Evolutionary conservation across 2,888 invertebrate species (phyloP), one percentile per base, ranked within the genome.

Genomic region (Scrobipalpa costella): DNA sequence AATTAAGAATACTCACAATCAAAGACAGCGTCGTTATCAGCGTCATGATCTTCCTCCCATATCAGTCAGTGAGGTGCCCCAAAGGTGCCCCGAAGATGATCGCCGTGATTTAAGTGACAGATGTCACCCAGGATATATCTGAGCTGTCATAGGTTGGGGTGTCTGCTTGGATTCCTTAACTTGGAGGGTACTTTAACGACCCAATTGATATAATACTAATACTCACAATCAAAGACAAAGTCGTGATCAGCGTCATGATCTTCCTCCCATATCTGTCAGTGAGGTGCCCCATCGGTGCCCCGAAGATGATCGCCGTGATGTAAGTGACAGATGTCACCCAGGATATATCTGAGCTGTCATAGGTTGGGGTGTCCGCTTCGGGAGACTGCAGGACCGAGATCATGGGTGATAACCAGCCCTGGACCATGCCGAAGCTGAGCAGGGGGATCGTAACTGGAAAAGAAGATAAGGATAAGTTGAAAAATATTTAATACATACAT

Each of bases 341-440:
- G 34, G 90, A 89, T 69, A 90, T 84, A 66, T 90, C 88, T 0
- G 76, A 72, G 66, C 73, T 79, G 66, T 80, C 82, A 79, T 75
- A 90, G 49, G 80, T 78, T 13, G 79, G 78, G 0, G 84, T 81
- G 0, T 90, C 90, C 0, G 85, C 81, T 0, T 83, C 75, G 0
- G 83, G 63, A 0, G 90, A 87, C 73, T 86, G 85, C 9, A 91
- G 85, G 15, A 81, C 73, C 0, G 87, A 81, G 58, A 90, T 81
- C 90, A 90, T 91, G n/a, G 90, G 90, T 0, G 90, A 90, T 47
- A 91, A 62, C 90, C 90, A 90, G 36, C 90, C 90, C 67, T 90
- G 90, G 21, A 90, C 81, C 90, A 90, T 90, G 52, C 90, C 90
- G 73, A 90, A 90, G 69, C 83, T 89, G 5, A 90, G 74, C 3